Conservation (phyloP, 2,113 vertebrate genomes). For the Lipophrys pholis region DNA sequence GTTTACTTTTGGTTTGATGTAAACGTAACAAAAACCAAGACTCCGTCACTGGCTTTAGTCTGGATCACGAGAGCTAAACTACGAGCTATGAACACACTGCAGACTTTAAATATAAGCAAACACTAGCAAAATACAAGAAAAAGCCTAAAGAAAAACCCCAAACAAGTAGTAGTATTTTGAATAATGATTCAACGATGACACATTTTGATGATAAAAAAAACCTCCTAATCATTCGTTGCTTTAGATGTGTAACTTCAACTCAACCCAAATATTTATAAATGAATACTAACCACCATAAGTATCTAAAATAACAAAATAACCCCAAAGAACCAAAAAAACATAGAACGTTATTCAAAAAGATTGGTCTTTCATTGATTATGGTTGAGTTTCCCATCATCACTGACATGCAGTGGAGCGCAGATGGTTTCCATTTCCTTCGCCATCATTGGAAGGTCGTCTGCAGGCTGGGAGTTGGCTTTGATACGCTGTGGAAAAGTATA, state of each 20-base stretch:
- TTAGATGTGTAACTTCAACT: neutral
- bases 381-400: conserved; percentile 13
- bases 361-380: neutral
- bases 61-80: too few relatives aligned
- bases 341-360: neutral
- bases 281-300: conserved; percentile 4
- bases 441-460: conserved; percentile 61
- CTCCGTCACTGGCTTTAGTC: too few relatives aligned
- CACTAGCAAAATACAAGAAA: too few relatives aligned
- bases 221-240: neutral
- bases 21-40: too few relatives aligned
- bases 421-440: conserved; percentile 45
- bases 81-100: too few relatives aligned
- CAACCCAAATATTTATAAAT: neutral
- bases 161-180: neutral
- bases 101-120: too few relatives aligned
- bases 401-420: neutral
- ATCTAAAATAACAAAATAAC: too few relatives aligned
- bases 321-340: neutral
- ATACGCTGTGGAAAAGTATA: conserved; percentile 57
- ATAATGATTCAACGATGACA: conserved; percentile 1
- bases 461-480: conserved; percentile 52
- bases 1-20: too few relatives aligned
- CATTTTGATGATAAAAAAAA: neutral
- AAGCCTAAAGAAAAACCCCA: neutral